phyloP scores from a whole-genome alignment of 2,888 invertebrate species.

The Lomographa bimaculata region DNA sequence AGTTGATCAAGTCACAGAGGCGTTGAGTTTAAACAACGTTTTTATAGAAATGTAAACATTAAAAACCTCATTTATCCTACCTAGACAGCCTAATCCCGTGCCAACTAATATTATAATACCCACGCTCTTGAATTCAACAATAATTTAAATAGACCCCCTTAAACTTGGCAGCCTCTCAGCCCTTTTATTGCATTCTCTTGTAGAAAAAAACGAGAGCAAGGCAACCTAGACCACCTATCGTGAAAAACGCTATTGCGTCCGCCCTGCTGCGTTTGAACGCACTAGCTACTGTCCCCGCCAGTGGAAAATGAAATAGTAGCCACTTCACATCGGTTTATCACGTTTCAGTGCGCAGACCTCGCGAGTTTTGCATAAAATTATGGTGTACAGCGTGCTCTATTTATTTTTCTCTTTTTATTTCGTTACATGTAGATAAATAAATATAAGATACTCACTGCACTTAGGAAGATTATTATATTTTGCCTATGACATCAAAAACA shows the following conservation, averaged over 20 bases:
- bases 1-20: too few relatives aligned
- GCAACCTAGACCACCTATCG: slow-evolving; percentile 7
- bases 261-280: slow-evolving; percentile 16
- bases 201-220: not conserved
- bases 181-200: not conserved
- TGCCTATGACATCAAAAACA: too few relatives aligned
- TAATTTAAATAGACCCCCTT: not conserved
- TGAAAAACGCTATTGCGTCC: slow-evolving; percentile 14
- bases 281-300: slow-evolving; percentile 14
- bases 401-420: too few relatives aligned
- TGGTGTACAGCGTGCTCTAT: slow-evolving; percentile 11
- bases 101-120: too few relatives aligned
- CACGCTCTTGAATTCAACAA: too few relatives aligned
- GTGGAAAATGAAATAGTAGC: slow-evolving; percentile 20
- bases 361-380: slow-evolving; percentile 12
- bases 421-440: too few relatives aligned
- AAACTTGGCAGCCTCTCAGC: slow-evolving; percentile 6
- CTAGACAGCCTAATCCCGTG: too few relatives aligned
- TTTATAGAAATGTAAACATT: too few relatives aligned
- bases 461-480: too few relatives aligned
- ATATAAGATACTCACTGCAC: too few relatives aligned
- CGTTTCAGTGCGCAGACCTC: slow-evolving; percentile 14
- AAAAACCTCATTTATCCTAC: too few relatives aligned
- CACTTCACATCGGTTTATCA: slow-evolving; percentile 14
- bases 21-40: too few relatives aligned